phyloP scores from a whole-genome alignment of 1,140 invertebrate species.

The Hypothenemus hampei region DNA sequence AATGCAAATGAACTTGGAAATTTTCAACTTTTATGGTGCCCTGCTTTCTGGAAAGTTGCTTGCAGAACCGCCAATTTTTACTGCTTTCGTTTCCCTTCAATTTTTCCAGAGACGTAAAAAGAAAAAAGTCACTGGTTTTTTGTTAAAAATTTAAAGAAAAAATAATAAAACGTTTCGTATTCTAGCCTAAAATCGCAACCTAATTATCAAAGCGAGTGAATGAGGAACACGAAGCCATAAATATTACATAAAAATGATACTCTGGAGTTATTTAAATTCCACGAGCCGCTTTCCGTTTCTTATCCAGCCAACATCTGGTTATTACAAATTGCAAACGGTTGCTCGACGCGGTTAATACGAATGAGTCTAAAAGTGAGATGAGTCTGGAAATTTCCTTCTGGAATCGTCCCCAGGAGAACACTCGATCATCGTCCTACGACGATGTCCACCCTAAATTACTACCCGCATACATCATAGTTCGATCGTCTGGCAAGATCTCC shows the following conservation, averaged over 20 bases:
- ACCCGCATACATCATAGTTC: conserved; percentile 27
- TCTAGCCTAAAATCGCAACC: no score
- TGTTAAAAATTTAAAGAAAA: no score
- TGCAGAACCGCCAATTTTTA: no score
- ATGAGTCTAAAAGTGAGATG: conserved; percentile 10
- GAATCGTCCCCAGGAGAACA: conserved; percentile 27
- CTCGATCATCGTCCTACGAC: conserved; percentile 29
- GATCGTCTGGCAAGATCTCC: no score
- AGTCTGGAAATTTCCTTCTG: conserved; percentile 25
- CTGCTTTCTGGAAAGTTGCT: no score
- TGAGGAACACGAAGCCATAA: not conserved
- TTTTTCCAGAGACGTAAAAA: no score
- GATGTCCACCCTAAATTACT: conserved; percentile 30
- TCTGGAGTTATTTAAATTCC: conserved; percentile 18
- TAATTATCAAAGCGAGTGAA: not conserved
- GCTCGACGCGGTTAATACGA: conserved; percentile 27
- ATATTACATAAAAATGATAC: conserved; percentile 6
- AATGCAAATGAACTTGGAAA: no score
- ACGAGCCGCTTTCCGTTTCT: conserved; percentile 6
- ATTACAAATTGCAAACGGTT: conserved; percentile 18
- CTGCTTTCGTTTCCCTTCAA: no score
- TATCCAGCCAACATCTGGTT: conserved; percentile 21
- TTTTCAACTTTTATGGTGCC: no score
- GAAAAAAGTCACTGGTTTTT: no score
- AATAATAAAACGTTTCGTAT: no score